Percentiles rank a stretch among this genome's conserved stretches.
These are phyloP conservation scores for Canis aureus DNA, from an alignment of 2,113 vertebrate genomes.

Conservation along the genomic window DNA sequence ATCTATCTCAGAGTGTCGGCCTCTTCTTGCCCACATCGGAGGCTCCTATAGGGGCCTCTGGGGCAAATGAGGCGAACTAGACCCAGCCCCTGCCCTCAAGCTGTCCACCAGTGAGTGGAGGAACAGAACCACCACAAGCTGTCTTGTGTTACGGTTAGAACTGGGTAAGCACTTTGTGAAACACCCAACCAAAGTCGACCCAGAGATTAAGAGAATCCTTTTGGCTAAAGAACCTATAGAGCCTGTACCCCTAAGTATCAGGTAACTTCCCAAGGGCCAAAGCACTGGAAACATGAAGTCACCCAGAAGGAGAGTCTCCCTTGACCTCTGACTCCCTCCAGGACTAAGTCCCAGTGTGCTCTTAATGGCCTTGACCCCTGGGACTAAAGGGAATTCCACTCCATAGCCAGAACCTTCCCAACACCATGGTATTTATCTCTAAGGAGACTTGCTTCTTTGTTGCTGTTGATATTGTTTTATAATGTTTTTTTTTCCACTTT, in stretches of 20 bases:
- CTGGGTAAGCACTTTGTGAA: neutral
- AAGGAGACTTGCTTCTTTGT: neutral
- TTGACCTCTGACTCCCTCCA: neutral
- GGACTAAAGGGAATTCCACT: neutral
- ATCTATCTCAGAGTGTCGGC: neutral
- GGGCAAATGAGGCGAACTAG: accelerated
- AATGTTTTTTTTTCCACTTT: neutral
- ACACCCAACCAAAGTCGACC: neutral
- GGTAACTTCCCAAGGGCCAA: neutral
- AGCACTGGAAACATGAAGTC: neutral
- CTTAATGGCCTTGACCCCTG: neutral
- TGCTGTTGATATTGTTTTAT: neutral
- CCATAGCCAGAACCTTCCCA: neutral
- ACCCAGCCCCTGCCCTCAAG: neutral
- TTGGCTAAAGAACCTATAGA: neutral
- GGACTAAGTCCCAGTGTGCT: neutral
- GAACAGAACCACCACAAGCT: accelerated
- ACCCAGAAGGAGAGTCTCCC: neutral
- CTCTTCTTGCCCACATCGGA: neutral
- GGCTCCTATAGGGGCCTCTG: neutral
- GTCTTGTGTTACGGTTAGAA: neutral
- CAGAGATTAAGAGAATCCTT: neutral
- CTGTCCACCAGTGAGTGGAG: accelerated
- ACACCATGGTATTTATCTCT: neutral
- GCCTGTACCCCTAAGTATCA: too few relatives aligned